These are phyloP conservation scores for Solenodon paradoxus DNA, from an alignment of 2,113 vertebrate species.

Conservation along the genomic window DNA sequence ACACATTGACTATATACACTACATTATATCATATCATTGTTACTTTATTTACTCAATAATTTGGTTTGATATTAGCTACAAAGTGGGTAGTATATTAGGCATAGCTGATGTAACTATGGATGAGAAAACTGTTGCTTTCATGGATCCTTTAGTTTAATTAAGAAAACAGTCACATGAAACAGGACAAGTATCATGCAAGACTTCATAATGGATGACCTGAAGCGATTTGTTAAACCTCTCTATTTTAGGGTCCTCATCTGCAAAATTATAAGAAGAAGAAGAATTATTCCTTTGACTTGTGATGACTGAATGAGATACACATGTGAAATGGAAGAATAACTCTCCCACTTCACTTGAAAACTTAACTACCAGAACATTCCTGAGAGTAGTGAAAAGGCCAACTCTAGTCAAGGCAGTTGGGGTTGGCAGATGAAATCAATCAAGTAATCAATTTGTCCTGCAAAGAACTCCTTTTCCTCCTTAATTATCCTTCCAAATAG, in stretches of 20 bases:
- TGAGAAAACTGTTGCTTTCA: not conserved
- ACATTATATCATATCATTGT: not conserved
- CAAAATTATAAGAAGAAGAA: not conserved
- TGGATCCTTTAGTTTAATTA: not conserved
- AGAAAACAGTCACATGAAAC: not conserved
- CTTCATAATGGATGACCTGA: fast-evolving
- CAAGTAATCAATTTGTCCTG: not conserved
- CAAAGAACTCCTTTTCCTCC: not conserved
- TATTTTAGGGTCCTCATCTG: not conserved
- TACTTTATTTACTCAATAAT: not conserved
- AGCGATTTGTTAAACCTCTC: not conserved
- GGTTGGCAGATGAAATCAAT: not conserved
- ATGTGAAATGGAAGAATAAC: not conserved
- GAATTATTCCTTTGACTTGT: not conserved
- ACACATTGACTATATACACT: not conserved
- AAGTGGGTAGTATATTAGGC: not conserved
- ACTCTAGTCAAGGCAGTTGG: not conserved
- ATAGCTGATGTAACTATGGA: not conserved
- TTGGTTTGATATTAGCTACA: not conserved
- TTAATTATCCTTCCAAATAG: not conserved
- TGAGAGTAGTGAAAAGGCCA: not conserved
- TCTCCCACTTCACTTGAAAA: not conserved
- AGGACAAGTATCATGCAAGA: not conserved
- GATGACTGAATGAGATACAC: not conserved
- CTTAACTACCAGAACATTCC: not conserved